Conservation (phyloP, 2,113 vertebrate genomes). For the Cettia cetti region DNA sequence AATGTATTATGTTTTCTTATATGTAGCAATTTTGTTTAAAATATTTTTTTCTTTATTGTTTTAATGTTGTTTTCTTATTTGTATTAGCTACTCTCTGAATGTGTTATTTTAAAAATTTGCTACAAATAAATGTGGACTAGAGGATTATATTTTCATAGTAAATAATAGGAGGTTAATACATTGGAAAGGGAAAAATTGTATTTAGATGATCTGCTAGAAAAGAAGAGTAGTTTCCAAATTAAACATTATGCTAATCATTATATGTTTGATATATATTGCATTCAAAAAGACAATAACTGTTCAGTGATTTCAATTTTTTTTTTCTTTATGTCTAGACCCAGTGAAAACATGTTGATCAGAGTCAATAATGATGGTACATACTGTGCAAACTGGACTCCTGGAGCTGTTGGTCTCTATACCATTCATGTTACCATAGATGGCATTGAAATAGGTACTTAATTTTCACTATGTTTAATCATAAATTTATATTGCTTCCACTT, state of each 20-base stretch:
- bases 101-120: background rate
- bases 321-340: slow-evolving; percentile 80
- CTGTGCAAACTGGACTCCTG: slow-evolving; percentile 98
- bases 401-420: slow-evolving; percentile 96
- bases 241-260: background rate
- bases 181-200: background rate
- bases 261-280: background rate
- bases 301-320: background rate
- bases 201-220: background rate
- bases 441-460: slow-evolving; percentile 92
- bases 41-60: background rate
- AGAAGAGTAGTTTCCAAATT: background rate
- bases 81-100: background rate
- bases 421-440: slow-evolving; percentile 98
- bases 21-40: background rate
- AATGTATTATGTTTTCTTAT: background rate
- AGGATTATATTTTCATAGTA: background rate
- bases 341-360: slow-evolving; percentile 98
- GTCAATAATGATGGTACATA: slow-evolving; percentile 98
- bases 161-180: background rate
- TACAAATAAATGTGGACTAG: background rate
- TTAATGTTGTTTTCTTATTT: background rate
- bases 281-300: background rate
- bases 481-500: background rate
- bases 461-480: background rate